Evolutionary conservation across 2,797 vertebrate genomes (phyloP).

Genomic region (Neosilurus hyrtlii): DNA sequence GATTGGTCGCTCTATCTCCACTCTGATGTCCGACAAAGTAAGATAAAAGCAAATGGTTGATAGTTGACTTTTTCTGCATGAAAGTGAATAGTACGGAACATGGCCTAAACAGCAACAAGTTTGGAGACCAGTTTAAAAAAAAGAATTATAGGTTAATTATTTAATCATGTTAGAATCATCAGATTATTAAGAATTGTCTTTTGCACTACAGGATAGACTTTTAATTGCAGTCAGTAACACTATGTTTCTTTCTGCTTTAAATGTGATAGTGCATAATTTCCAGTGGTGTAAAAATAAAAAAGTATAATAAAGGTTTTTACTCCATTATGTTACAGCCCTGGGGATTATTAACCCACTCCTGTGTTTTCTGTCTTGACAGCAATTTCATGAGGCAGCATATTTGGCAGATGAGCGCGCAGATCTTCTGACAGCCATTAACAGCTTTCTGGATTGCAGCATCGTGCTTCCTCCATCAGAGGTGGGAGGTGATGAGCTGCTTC

Average conservation of each 20-base stretch:
- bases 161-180: neutral
- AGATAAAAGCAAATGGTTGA: constrained; percentile 1
- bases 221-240: no score
- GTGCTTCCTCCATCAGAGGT: constrained; percentile 93
- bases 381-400: constrained; percentile 94
- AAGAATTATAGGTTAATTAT: neutral
- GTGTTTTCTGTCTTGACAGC: constrained; percentile 71
- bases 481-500: constrained; percentile 90
- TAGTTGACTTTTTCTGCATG: neutral
- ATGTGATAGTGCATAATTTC: no score
- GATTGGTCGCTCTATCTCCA: constrained; percentile 97
- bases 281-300: no score
- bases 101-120: neutral
- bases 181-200: no score
- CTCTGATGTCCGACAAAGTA: constrained; percentile 98
- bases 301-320: neutral
- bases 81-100: neutral
- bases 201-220: no score
- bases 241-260: no score
- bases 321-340: neutral
- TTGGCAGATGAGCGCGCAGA: constrained; percentile 90
- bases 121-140: neutral
- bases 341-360: neutral
- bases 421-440: constrained; percentile 90
- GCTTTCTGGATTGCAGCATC: constrained; percentile 96